A percentile compares a stretch with the other conserved stretches of the same genome.
These are phyloP conservation scores for Cinclus cinclus DNA, from an alignment of 2,113 vertebrate genomes.

Conservation along the genomic window DNA sequence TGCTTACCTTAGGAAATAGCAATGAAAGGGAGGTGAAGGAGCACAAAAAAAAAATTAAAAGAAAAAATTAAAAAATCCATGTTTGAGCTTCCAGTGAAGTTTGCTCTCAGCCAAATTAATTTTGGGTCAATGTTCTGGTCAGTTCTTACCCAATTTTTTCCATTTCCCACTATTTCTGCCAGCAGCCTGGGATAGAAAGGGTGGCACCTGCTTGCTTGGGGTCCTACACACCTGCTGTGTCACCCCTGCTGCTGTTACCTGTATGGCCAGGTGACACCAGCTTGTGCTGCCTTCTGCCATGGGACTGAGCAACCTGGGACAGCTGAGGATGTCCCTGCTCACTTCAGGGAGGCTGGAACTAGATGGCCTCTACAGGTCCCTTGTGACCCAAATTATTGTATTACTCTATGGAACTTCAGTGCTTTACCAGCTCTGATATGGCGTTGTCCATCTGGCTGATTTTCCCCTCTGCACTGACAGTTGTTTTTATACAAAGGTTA, in stretches of 20 bases:
- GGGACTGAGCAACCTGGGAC: background rate
- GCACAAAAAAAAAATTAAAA: accelerated
- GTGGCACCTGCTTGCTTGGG: background rate
- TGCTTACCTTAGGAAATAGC: background rate
- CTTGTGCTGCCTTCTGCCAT: accelerated
- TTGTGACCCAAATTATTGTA: background rate
- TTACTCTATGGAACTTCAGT: accelerated
- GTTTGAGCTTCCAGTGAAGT: background rate
- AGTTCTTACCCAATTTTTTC: background rate
- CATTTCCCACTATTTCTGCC: background rate
- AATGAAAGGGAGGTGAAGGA: background rate
- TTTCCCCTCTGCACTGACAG: background rate
- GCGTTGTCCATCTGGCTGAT: background rate
- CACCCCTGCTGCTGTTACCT: background rate
- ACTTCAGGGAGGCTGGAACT: background rate
- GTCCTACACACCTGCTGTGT: background rate
- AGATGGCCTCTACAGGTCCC: background rate
- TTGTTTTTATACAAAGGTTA: background rate
- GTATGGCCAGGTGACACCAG: background rate
- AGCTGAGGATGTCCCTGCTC: background rate
- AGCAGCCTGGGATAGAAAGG: background rate
- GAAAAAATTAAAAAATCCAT: background rate
- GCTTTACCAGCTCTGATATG: background rate
- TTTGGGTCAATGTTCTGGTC: background rate
- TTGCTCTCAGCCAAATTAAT: background rate